Percentiles rank a stretch among this genome's conserved stretches.
These are phyloP conservation scores for Uromys caudimaculatus DNA, from an alignment of 2,797 vertebrate species.

Conservation along the genomic window DNA sequence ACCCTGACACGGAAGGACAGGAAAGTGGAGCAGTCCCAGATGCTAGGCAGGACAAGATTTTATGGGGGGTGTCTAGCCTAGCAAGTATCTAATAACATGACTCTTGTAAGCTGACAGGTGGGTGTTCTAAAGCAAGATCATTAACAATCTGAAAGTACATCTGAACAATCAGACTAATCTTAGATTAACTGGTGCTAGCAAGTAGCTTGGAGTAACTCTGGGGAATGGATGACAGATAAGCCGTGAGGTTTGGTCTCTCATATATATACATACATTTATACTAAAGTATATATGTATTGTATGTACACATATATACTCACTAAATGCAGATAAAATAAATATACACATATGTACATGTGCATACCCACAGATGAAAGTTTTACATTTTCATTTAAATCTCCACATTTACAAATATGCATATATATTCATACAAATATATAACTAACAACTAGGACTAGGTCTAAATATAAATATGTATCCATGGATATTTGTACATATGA, in stretches of 20 bases:
- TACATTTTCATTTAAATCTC: not conserved
- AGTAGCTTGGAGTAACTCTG: not conserved
- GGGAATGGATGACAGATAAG: not conserved
- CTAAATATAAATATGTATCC: not conserved
- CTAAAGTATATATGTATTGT: not conserved
- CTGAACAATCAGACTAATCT: not conserved
- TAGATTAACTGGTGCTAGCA: not conserved
- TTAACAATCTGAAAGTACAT: not conserved
- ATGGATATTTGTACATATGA: not conserved
- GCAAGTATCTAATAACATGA: not conserved
- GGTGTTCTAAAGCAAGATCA: not conserved
- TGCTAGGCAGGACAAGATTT: not conserved
- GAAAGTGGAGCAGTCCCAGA: not conserved
- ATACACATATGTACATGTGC: not conserved
- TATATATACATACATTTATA: not conserved
- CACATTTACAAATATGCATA: not conserved
- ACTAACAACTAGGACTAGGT: not conserved
- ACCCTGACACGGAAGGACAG: not conserved
- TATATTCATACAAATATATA: not conserved
- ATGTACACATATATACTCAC: not conserved
- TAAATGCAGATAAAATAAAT: not conserved
- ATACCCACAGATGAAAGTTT: not conserved
- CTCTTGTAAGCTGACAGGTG: not conserved
- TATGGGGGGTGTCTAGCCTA: not conserved
- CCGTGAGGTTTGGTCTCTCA: not conserved